Percentiles rank a stretch among this genome's conserved stretches.
phyloP scores from a whole-genome alignment of 2,888 invertebrate genomes.

The Agrotis clavis region DNA sequence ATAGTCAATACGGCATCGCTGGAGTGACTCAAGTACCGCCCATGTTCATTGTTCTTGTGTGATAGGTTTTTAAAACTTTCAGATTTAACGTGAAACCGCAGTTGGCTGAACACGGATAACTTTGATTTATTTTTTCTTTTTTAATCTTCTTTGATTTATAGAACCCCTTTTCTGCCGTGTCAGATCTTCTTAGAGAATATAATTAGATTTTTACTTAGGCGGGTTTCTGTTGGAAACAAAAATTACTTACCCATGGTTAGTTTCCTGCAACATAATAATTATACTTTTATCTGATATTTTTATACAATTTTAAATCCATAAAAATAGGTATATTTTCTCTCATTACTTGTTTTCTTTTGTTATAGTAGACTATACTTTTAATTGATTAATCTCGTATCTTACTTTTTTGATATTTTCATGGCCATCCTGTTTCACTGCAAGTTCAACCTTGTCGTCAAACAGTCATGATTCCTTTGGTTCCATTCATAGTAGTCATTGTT shows the following conservation, averaged over 20 bases:
- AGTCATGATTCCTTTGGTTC: constrained; percentile 22
- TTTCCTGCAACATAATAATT: no score
- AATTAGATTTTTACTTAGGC: background rate
- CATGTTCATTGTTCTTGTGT: no score
- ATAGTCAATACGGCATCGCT: no score
- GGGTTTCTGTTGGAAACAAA: no score
- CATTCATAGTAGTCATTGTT: constrained; percentile 13
- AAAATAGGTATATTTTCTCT: no score
- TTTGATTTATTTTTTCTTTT: constrained; percentile 11
- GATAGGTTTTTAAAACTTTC: constrained; percentile 44
- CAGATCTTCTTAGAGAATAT: background rate
- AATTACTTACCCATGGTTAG: no score
- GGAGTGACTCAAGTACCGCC: no score
- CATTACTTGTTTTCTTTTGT: background rate
- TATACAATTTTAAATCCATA: background rate
- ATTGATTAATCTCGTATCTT: background rate
- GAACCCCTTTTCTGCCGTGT: background rate
- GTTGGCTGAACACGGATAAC: constrained; percentile 23
- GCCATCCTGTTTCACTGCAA: constrained; percentile 8
- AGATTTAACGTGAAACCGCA: constrained; percentile 23
- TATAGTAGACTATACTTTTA: background rate
- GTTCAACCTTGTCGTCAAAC: background rate
- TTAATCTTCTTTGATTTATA: constrained; percentile 17
- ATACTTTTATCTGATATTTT: background rate
- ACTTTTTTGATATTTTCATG: background rate